A percentile compares a stretch with the other conserved stretches of the same genome.
phyloP scores from a whole-genome alignment of 2,797 vertebrate genomes.

The Saxicola maurus region DNA sequence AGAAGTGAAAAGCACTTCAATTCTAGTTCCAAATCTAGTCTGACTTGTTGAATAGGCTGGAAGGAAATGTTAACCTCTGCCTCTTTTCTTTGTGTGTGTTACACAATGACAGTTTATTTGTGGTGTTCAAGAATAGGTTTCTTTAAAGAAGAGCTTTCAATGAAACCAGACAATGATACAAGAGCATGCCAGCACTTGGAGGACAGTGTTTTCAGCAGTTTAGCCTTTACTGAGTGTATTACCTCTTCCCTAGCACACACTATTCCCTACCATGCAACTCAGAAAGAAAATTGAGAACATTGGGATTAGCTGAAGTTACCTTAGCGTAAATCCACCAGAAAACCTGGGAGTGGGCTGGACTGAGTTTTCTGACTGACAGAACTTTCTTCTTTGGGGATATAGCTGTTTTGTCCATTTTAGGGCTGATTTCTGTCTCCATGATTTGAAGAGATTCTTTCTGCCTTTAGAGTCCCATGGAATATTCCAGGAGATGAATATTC shows the following conservation, averaged over 20 bases:
- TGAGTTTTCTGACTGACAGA: neutral
- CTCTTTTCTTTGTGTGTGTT: neutral
- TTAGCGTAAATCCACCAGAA: neutral
- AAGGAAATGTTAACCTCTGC: neutral
- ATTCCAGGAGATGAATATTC: neutral
- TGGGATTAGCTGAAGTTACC: neutral
- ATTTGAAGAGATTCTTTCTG: neutral
- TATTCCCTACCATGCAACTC: neutral
- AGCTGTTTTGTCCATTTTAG: neutral
- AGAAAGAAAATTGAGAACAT: neutral
- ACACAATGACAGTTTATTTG: neutral
- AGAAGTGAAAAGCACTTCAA: neutral
- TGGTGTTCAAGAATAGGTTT: neutral
- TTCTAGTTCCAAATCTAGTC: neutral
- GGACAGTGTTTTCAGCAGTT: neutral
- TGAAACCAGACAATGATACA: neutral
- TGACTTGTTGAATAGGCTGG: neutral
- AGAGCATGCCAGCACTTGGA: neutral
- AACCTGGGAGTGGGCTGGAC: neutral
- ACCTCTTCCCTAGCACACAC: neutral
- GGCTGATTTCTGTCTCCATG: neutral
- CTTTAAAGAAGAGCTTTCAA: neutral
- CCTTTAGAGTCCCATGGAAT: neutral
- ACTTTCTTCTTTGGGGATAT: neutral
- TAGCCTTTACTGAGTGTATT: neutral